Evolutionary conservation across 2,797 vertebrate species (phyloP).

Genomic region (Fundulus diaphanus): DNA sequence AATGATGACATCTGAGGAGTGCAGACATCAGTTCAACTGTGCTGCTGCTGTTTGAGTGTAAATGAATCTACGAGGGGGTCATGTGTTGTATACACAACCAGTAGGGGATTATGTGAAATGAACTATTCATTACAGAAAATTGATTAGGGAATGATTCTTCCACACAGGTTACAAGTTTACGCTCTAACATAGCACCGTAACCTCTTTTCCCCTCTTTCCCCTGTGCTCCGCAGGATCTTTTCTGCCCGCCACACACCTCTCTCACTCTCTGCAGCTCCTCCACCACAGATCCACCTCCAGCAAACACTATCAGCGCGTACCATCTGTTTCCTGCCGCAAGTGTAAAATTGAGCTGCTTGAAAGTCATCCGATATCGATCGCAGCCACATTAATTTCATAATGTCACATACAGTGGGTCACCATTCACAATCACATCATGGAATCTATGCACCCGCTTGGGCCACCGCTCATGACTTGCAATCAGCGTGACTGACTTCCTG

Average conservation of each 20-base stretch:
- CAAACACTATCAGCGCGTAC: constrained; percentile 68
- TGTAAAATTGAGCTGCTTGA: constrained; percentile 78
- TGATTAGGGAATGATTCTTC: constrained; percentile 70
- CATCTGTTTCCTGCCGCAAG: constrained; percentile 78
- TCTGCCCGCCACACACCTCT: constrained; percentile 33
- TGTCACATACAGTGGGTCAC: constrained; percentile 55
- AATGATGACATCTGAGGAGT: constrained; percentile 49
- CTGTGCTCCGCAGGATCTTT: constrained; percentile 41
- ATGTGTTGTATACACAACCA: constrained; percentile 59
- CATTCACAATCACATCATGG: constrained; percentile 56
- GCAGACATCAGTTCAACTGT: constrained; percentile 42
- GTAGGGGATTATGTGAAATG: constrained; percentile 63
- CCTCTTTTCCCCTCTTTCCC: constrained; percentile 44
- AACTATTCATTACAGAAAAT: constrained; percentile 73
- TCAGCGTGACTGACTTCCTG: constrained; percentile 23
- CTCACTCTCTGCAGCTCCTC: constrained; percentile 36
- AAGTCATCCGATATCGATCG: constrained; percentile 74
- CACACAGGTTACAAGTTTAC: constrained; percentile 57
- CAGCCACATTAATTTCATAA: constrained; percentile 74
- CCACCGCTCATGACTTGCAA: constrained; percentile 32
- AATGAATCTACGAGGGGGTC: constrained; percentile 48
- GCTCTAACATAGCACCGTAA: constrained; percentile 46
- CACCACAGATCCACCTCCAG: constrained; percentile 64
- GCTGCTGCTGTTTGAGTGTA: constrained; percentile 44
- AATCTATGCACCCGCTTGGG: constrained; percentile 47